Conservation (phyloP, 2,797 vertebrate genomes). For the Takifugu rubripes region DNA sequence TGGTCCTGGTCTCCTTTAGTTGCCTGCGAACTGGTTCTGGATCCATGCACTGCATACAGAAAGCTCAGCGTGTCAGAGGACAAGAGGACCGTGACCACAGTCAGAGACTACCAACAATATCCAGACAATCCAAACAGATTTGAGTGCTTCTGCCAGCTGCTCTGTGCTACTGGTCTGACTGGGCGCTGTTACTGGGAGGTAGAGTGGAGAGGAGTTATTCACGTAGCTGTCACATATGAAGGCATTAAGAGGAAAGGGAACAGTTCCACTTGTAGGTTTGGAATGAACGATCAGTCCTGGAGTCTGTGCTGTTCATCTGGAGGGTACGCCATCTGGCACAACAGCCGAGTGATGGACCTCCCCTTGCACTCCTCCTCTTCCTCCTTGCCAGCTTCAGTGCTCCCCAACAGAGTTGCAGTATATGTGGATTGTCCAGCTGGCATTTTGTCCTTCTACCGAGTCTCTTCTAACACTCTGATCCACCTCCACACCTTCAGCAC, state of each 20-base stretch:
- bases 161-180: conserved; percentile 6
- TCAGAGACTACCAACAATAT: not conserved
- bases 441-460: conserved; percentile 4
- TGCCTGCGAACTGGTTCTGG: conserved; percentile 5
- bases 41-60: not conserved
- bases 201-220: not conserved
- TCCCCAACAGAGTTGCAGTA: conserved; percentile 4
- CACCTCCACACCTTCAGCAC: conserved; percentile 11
- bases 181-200: conserved; percentile 20
- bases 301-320: conserved; percentile 10
- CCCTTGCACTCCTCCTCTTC: not conserved
- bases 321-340: conserved; percentile 2
- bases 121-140: conserved; percentile 11
- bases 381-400: not conserved
- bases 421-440: conserved; percentile 1
- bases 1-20: not conserved
- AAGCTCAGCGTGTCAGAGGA: conserved; percentile 6
- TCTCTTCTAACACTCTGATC: not conserved
- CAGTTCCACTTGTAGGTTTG: not conserved
- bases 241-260: conserved; percentile 2
- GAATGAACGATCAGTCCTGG: conserved; percentile 17
- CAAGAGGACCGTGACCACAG: not conserved
- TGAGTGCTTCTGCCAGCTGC: conserved; percentile 9
- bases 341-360: not conserved
- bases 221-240: conserved; percentile 8